Base-by-base conservation (phyloP, 30 jellyfish, hydroid and myxozoan species). In the Rhopilema esculentum region DNA sequence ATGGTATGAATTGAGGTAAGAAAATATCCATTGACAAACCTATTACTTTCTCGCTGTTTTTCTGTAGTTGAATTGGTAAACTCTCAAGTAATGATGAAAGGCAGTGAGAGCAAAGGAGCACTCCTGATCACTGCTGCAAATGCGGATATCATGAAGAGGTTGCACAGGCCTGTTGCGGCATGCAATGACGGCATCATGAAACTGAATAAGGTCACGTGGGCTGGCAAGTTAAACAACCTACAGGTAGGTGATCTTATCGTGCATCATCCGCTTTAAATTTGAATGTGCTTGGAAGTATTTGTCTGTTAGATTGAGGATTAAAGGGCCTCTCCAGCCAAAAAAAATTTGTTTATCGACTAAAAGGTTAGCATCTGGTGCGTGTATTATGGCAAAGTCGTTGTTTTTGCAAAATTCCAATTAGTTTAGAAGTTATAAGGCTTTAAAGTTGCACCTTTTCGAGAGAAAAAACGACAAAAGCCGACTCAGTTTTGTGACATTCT, bases 151-250 rank as follows among this genome's bases (percentile, higher is more conserved):
- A 85, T 95, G 92, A 95, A 91, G 65, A 77, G 98, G 62, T 91
- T 95, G 4, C 99, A 95, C 65, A 66, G 86, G 66, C 99, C 99
- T 1, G 95, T 95, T 19, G 82, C 53, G 65, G 93, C 95, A 16
- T 67, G 69, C 72, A 61, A 85, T 28, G 99, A 95, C 26, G 99
- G 86, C 32, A 85, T 87, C 23, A 40, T 77, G 32, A 95, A 95
- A 61, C 89, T 95, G 80, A 95, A 95, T 66, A 95, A 95, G 72
- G 99, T 95, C 50, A 95, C 96, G 48, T 95, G 99, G 99, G 75
- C 69, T 84, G 99, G 97, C 33, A 76, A 89, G 71, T 88, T 95
- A 27, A 66, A 89, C 21, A 95, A 87, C 70, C 73, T 95, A 15
- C 99, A 95, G 93, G 99, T 95, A 72, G 18, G 65, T 74, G 12